Percentiles rank a stretch among this genome's conserved stretches.
These are phyloP conservation scores for Odobenus rosmarus DNA, from an alignment of 2,113 vertebrate species.

Conservation along the genomic window DNA sequence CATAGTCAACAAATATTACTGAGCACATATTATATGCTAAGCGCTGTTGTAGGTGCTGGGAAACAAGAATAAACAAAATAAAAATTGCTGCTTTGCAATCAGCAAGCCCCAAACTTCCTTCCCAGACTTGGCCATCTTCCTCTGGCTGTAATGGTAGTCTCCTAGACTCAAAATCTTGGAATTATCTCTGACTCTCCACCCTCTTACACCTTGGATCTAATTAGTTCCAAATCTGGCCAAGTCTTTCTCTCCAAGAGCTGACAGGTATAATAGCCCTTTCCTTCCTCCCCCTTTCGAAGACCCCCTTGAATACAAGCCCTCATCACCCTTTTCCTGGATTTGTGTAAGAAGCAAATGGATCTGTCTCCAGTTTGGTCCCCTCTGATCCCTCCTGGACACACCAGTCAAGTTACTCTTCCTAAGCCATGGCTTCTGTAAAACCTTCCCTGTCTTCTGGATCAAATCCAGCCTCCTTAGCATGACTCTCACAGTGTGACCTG, in stretches of 20 bases:
- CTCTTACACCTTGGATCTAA: neutral
- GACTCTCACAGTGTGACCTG: neutral
- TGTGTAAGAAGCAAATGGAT: neutral
- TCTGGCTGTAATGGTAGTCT: neutral
- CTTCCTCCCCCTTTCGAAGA: neutral
- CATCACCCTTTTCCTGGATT: neutral
- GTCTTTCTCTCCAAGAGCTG: neutral
- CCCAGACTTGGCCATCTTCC: neutral
- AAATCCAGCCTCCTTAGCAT: neutral
- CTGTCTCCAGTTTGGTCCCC: neutral
- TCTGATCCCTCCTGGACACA: neutral
- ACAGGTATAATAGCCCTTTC: neutral
- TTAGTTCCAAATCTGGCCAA: neutral
- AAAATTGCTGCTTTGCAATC: neutral
- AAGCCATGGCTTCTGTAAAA: neutral
- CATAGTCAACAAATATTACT: neutral
- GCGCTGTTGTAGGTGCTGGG: neutral
- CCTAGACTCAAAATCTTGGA: neutral
- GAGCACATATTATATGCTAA: neutral
- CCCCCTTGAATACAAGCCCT: neutral
- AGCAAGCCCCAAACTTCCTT: neutral
- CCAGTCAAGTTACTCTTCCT: neutral
- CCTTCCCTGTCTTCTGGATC: neutral
- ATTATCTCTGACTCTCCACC: neutral
- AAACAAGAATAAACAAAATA: slow-evolving; percentile 21